These are phyloP conservation scores for Drosophila longiperda DNA, from an alignment of 2,888 invertebrate species.

Conservation along the genomic window DNA sequence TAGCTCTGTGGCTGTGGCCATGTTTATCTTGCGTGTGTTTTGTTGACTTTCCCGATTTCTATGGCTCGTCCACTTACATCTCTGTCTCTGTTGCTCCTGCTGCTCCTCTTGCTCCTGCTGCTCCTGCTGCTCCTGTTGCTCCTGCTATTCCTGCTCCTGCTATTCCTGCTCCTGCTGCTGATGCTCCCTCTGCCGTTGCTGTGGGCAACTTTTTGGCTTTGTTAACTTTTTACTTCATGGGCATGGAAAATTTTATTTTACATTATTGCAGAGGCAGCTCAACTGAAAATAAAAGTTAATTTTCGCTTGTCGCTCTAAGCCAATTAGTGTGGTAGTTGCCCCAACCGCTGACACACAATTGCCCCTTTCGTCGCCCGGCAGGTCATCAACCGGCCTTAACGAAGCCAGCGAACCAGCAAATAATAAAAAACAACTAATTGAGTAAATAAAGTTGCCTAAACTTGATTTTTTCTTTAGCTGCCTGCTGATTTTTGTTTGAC, in stretches of 20 bases:
- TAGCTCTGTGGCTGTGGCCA: conserved; percentile 30
- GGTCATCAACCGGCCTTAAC: conserved; percentile 59
- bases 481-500: conserved; percentile 31
- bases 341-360: not conserved
- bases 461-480: conserved; percentile 56
- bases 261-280: conserved; percentile 65
- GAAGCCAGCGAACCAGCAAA: conserved; percentile 72
- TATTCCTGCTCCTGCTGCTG: not conserved
- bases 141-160: not conserved
- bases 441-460: conserved; percentile 73
- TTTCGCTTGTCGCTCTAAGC: conserved; percentile 80
- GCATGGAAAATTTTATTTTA: conserved; percentile 71
- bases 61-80: conserved; percentile 12
- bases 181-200: conserved; percentile 36
- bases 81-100: not conserved
- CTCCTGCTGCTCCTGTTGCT: not conserved
- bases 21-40: conserved; percentile 74
- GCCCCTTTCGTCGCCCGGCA: conserved; percentile 20
- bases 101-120: not conserved
- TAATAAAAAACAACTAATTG: conserved; percentile 76
- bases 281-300: conserved; percentile 75
- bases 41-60: conserved; percentile 75
- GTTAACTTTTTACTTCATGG: conserved; percentile 67
- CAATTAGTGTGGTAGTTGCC: conserved; percentile 69
- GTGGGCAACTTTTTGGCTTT: conserved; percentile 66